Evolutionary conservation across 2,888 invertebrate genomes (phyloP).

Genomic region (Danaus chrysippus): DNA sequence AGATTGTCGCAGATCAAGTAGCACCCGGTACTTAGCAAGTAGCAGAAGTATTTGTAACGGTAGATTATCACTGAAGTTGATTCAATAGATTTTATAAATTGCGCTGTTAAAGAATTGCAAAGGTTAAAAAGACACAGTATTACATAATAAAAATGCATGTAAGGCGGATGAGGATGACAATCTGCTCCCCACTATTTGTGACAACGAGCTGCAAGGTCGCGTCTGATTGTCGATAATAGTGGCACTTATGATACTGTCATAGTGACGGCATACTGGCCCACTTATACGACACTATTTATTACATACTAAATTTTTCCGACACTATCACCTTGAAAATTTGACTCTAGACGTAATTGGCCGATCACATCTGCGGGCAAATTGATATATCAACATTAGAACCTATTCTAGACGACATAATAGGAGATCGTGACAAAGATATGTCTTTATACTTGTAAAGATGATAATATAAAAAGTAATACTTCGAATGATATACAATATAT

Average conservation of each 20-base stretch:
- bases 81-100: background rate
- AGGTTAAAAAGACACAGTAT: constrained; percentile 37
- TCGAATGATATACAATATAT: constrained; percentile 2
- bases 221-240: constrained; percentile 74
- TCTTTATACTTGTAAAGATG: no score
- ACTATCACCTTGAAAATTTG: constrained; percentile 22
- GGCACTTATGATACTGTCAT: constrained; percentile 54
- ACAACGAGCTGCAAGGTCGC: constrained; percentile 76
- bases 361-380: constrained; percentile 6
- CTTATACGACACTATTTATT: constrained; percentile 39
- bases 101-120: constrained; percentile 2
- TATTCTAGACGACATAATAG: background rate
- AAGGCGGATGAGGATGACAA: constrained; percentile 74
- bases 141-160: constrained; percentile 67
- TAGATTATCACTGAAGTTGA: background rate
- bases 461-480: no score
- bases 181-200: constrained; percentile 74
- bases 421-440: no score
- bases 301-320: constrained; percentile 26
- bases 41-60: background rate
- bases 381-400: constrained; percentile 1
- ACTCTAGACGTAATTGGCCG: constrained; percentile 1
- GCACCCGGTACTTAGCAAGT: background rate
- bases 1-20: no score
- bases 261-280: constrained; percentile 61